Conservation (phyloP, 2,888 invertebrate genomes). For the Xestoiulus laeticollis region DNA sequence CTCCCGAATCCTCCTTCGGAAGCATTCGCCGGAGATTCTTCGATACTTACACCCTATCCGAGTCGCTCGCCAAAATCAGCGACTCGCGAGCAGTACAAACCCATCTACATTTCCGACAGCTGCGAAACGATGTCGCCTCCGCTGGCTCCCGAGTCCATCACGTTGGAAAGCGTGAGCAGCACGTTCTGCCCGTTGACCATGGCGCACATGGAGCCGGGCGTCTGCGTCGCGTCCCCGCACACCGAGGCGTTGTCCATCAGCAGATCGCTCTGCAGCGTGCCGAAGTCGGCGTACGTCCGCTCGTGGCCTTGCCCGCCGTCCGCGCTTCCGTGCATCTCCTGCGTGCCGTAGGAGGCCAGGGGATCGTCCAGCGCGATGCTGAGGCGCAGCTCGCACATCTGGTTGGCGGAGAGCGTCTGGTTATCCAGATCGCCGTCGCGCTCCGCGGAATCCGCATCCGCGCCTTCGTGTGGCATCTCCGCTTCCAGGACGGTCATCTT, state of each 20-base stretch:
- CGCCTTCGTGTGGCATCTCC: not conserved
- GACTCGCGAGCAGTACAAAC: not conserved
- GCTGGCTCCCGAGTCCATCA: not conserved
- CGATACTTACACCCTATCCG: too few species aligned
- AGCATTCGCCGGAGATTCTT: too few species aligned
- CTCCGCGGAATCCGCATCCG: not conserved
- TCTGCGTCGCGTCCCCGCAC: not conserved
- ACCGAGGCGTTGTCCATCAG: not conserved
- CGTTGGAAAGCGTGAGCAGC: slow-evolving; percentile 17
- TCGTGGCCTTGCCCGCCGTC: not conserved
- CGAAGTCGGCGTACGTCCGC: not conserved
- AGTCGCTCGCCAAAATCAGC: not conserved
- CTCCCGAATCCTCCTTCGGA: not conserved
- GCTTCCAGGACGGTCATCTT: slow-evolving; percentile 2
- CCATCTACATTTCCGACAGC: not conserved
- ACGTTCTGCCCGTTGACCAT: slow-evolving; percentile 26
- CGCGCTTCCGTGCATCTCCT: not conserved
- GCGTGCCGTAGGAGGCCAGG: not conserved
- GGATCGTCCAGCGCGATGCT: slow-evolving; percentile 3
- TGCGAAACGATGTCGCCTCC: slow-evolving; percentile 6
- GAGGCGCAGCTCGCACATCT: not conserved
- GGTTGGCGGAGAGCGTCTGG: not conserved
- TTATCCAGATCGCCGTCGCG: not conserved
- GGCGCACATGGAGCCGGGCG: not conserved
- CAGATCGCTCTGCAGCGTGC: slow-evolving; percentile 7